Evolutionary conservation across 2,113 vertebrate species (phyloP).

Genomic region (Hemichromis elongatus): DNA sequence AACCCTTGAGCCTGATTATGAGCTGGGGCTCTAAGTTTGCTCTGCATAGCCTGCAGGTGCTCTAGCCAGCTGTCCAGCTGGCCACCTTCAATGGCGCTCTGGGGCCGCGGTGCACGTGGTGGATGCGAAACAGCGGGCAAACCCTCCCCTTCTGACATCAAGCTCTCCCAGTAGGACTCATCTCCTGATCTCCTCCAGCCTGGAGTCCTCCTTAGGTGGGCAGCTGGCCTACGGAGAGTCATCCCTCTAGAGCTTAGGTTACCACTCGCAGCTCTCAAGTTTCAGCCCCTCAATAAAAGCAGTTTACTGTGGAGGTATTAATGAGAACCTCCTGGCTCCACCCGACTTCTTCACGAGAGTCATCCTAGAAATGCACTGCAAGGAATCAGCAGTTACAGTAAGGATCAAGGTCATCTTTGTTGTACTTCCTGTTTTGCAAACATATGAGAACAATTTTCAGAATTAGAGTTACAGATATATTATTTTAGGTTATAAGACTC

Average conservation of each 20-base stretch:
- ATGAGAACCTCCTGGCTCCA: slow-evolving; percentile 23
- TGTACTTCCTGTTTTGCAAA: neutral
- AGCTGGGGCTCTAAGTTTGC: neutral
- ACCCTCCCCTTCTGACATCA: slow-evolving; percentile 17
- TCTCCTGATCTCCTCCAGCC: slow-evolving; percentile 66
- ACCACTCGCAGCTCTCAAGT: slow-evolving; percentile 42
- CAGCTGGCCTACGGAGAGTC: slow-evolving; percentile 50
- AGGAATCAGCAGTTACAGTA: neutral
- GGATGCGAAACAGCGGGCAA: neutral
- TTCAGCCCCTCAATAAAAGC: slow-evolving; percentile 42
- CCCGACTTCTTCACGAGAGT: neutral
- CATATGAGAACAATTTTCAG: neutral
- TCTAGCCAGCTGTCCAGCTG: slow-evolving; percentile 66
- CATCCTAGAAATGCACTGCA: slow-evolving; percentile 9
- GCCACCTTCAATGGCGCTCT: slow-evolving; percentile 67
- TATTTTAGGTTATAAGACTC: neutral
- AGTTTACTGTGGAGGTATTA: slow-evolving; percentile 25
- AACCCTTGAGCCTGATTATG: slow-evolving; percentile 6
- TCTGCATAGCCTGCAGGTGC: slow-evolving; percentile 49
- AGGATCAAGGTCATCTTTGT: neutral
- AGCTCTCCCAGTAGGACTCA: slow-evolving; percentile 52
- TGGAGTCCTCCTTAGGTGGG: slow-evolving; percentile 31
- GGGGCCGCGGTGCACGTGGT: slow-evolving; percentile 32
- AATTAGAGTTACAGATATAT: neutral
- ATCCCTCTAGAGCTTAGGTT: slow-evolving; percentile 42